Base-by-base conservation (phyloP, 2,888 invertebrate genomes). In the Plebejus melissa region DNA sequence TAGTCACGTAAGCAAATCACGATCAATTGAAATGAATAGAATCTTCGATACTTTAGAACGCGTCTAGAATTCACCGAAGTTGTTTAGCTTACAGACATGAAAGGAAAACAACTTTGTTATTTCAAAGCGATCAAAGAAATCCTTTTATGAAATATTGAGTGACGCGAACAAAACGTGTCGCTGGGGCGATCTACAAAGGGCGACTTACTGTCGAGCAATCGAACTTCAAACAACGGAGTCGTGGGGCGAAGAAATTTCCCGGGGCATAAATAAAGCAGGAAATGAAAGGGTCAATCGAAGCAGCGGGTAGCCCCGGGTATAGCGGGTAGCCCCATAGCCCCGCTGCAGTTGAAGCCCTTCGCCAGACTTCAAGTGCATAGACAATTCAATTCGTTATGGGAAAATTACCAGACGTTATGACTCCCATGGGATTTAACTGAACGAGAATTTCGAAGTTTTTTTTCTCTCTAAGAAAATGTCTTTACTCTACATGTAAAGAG, bases 201-300 rank as follows among this genome's bases (percentile, higher is more conserved):
- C 77, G 79, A 76, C 78, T 78, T 78, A 78, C 76, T 77, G 79
- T 77, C 80, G 81, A 78, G 79, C 78, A 79, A 79, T 77, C 72
- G 75, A 76, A 70, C 77, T 74, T 76, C 78, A 74, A 77, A 77
- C 76, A 77, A 76, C 75, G 72, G 54, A 32, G 54, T 71, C 71
- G 71, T 58, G 75, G 76, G 74, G 77, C 60, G 79, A 83, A 82
- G 82, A 83, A 81, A 82, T 82, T 81, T 83, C 81, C 83, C 83
- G 80, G 79, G 79, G 83, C 81, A 83, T 82, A 84, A 84, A 87
- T 84, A 85, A 83, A 85, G 83, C 84, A 82, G 54, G 72, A 72
- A 72, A 72, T 72, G 83, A 84, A 85, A 85, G 88, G 87, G 87
- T 86, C 86, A 83, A 85, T 83, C 80, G 83, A 80, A 79, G 80